A percentile compares a stretch with the other conserved stretches of the same genome.
These are phyloP conservation scores for Adrianichthys oophorus DNA, from an alignment of 2,797 vertebrate species.

Conservation along the genomic window DNA sequence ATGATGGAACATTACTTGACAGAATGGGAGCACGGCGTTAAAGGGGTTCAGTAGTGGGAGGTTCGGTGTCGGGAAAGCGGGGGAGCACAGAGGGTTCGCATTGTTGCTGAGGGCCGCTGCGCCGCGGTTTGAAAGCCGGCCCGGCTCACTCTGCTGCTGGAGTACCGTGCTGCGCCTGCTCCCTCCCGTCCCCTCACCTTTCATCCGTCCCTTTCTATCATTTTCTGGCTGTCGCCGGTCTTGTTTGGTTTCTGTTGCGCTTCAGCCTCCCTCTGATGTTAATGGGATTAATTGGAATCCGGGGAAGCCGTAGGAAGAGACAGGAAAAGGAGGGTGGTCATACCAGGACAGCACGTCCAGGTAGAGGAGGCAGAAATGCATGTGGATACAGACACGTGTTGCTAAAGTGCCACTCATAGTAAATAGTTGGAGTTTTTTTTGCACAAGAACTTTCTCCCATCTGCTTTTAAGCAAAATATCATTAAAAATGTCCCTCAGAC, in stretches of 20 bases:
- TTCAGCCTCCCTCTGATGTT: conserved; percentile 51
- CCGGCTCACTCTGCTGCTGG: conserved; percentile 47
- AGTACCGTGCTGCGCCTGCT: conserved; percentile 16
- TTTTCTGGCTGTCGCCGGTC: not conserved
- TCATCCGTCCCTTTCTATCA: conserved; percentile 1
- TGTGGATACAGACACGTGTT: too few relatives aligned
- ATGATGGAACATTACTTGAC: conserved; percentile 38
- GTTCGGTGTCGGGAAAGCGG: conserved; percentile 5
- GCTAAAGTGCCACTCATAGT: too few relatives aligned
- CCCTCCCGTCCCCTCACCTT: conserved; percentile 16
- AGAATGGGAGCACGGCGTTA: conserved; percentile 48
- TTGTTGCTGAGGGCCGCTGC: conserved; percentile 1
- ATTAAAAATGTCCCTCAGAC: too few relatives aligned
- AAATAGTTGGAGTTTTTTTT: too few relatives aligned
- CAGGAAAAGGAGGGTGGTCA: conserved; percentile 1
- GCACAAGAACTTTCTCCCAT: too few relatives aligned
- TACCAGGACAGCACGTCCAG: not conserved
- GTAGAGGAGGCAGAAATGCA: conserved; percentile 2
- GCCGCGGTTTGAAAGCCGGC: conserved; percentile 14
- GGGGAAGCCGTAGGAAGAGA: conserved; percentile 13
- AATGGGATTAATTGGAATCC: conserved; percentile 64
- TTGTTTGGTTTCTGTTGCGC: conserved; percentile 1
- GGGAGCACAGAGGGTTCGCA: conserved; percentile 10
- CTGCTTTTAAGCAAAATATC: too few relatives aligned
- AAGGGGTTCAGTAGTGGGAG: conserved; percentile 5